Evolutionary conservation across 2,888 invertebrate species (phyloP).

Genomic region (Nasonovia ribisnigri): DNA sequence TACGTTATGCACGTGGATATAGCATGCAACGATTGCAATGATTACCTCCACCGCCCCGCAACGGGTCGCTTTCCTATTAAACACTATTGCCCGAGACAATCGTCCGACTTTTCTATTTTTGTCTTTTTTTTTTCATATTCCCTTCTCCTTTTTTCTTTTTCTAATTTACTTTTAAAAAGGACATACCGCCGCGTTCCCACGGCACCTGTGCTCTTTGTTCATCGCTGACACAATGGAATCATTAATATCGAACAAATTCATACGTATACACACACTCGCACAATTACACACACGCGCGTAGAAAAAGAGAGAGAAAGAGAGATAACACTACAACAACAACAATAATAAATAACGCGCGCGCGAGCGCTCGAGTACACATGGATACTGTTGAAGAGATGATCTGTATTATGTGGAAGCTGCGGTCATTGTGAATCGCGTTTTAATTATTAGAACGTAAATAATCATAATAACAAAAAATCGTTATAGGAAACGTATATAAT

Average conservation of each 20-base stretch:
- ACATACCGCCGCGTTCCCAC: slow-evolving; percentile 63
- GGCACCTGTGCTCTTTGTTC: slow-evolving; percentile 65
- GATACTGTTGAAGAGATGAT: slow-evolving; percentile 45
- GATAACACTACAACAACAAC: slow-evolving; percentile 39
- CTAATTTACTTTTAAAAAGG: slow-evolving; percentile 63
- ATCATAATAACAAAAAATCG: slow-evolving; percentile 37
- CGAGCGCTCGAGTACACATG: neutral
- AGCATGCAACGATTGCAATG: neutral
- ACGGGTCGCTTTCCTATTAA: slow-evolving; percentile 34
- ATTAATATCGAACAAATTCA: slow-evolving; percentile 65
- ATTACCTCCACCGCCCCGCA: neutral
- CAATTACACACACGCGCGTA: neutral
- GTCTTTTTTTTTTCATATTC: slow-evolving; percentile 49
- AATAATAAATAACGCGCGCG: slow-evolving; percentile 57
- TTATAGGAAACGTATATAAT: slow-evolving; percentile 36
- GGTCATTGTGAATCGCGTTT: slow-evolving; percentile 58
- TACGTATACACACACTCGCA: slow-evolving; percentile 28
- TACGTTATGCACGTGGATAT: neutral
- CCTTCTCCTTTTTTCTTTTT: slow-evolving; percentile 58
- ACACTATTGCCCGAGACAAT: slow-evolving; percentile 49
- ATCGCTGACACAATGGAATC: slow-evolving; percentile 64
- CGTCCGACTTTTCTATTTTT: slow-evolving; percentile 62
- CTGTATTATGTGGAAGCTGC: slow-evolving; percentile 50
- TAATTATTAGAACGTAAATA: slow-evolving; percentile 58
- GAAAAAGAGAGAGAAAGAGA: slow-evolving; percentile 25